Conservation (phyloP, 2,113 vertebrate species). For the Vidua macroura region DNA sequence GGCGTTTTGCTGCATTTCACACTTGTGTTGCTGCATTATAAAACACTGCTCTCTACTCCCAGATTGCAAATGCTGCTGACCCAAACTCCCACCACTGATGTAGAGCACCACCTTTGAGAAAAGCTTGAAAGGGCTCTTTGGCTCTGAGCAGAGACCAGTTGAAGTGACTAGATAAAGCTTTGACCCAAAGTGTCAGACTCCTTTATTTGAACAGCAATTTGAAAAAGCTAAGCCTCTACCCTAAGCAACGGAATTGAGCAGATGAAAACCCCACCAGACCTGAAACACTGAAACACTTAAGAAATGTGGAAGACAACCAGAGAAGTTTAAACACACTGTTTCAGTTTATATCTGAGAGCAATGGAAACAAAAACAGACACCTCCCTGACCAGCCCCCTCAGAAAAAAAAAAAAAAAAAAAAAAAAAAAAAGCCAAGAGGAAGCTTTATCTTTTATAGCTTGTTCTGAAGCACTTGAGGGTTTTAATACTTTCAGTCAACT, state of each 20-base stretch:
- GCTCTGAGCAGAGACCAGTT: neutral
- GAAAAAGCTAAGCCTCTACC: neutral
- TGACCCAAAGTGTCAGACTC: neutral
- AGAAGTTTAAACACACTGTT: neutral
- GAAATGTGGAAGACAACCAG: neutral
- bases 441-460: neutral
- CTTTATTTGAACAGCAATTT: neutral
- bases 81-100: neutral
- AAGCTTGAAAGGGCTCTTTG: neutral
- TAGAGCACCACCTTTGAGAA: neutral
- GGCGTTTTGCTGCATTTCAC: neutral
- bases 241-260: neutral
- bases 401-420: too few species aligned
- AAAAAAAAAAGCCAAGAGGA: neutral
- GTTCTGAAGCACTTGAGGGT: neutral
- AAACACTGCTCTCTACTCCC: neutral
- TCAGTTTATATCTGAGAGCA: neutral
- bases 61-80: neutral
- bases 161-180: slow-evolving; percentile 5
- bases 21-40: neutral
- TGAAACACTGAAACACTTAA: neutral
- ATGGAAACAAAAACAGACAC: neutral
- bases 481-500: neutral
- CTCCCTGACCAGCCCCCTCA: neutral
- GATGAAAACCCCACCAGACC: neutral